Percentiles rank a stretch among this genome's conserved stretches.
Evolutionary conservation across 2,797 vertebrate genomes (phyloP).

Genomic region (Mycteria americana): DNA sequence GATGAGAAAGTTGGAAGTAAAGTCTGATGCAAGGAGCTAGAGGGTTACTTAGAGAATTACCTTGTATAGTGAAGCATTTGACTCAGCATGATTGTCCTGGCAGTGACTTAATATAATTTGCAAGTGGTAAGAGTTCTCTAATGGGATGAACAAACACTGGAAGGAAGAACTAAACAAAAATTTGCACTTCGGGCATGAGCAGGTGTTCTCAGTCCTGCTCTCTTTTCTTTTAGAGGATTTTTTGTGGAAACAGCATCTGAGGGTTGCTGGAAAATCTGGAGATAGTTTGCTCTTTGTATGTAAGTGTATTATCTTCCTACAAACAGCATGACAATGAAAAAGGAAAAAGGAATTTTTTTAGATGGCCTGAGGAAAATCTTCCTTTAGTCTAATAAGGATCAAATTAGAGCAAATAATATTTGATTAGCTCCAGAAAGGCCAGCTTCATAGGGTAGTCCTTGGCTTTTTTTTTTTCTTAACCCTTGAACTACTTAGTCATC

Average conservation of each 20-base stretch:
- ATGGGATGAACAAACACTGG: background rate
- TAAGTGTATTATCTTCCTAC: background rate
- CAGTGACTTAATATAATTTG: background rate
- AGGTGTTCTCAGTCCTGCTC: background rate
- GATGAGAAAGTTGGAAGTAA: background rate
- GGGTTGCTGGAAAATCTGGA: background rate
- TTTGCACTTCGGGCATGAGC: background rate
- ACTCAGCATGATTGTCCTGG: background rate
- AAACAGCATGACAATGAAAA: background rate
- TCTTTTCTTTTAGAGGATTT: background rate
- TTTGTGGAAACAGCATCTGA: background rate
- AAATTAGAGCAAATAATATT: constrained; percentile 34
- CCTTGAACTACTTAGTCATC: constrained; percentile 18
- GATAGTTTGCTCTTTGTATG: background rate
- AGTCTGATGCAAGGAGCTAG: background rate
- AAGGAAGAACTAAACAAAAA: background rate
- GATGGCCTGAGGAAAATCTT: background rate
- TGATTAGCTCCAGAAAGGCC: constrained; percentile 42
- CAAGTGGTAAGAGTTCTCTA: background rate
- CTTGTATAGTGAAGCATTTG: background rate
- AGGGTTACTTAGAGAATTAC: background rate
- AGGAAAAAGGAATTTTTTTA: background rate
- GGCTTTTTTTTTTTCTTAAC: background rate
- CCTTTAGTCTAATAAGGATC: constrained; percentile 27
- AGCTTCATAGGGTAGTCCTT: background rate